Conservation (phyloP, 2,113 vertebrate genomes). For the Pseudois nayaur region DNA sequence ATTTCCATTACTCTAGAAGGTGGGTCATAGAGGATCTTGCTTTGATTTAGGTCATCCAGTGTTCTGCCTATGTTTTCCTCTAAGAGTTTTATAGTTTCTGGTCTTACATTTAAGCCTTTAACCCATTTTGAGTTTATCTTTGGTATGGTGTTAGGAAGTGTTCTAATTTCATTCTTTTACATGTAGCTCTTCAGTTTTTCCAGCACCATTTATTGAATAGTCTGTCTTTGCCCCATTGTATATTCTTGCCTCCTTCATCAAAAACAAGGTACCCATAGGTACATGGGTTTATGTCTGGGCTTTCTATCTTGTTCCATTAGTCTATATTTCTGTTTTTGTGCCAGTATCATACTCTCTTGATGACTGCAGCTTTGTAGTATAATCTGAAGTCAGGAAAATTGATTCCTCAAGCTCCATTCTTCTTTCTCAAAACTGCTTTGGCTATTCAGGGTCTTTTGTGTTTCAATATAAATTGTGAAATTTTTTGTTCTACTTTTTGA, state of each 20-base stretch:
- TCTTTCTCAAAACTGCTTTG: not conserved
- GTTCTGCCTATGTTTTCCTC: not conserved
- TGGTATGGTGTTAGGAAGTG: not conserved
- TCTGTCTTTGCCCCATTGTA: not conserved
- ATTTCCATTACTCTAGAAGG: not conserved
- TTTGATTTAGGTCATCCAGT: not conserved
- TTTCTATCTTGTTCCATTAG: not conserved
- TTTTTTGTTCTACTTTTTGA: not conserved
- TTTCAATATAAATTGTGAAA: not conserved
- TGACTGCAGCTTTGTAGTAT: not conserved
- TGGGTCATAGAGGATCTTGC: not conserved
- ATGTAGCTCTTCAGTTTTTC: not conserved
- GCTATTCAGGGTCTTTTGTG: not conserved
- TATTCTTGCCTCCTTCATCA: not conserved
- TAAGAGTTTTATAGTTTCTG: not conserved
- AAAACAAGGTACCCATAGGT: not conserved
- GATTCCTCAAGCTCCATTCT: not conserved
- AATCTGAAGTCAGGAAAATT: not conserved
- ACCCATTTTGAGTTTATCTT: not conserved
- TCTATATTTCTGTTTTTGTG: not conserved
- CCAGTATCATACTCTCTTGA: not conserved
- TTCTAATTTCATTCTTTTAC: not conserved
- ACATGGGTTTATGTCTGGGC: not conserved
- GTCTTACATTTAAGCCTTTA: not conserved
- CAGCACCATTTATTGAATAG: not conserved